phyloP scores from a whole-genome alignment of 1,140 invertebrate genomes.

The Prorops nasuta region DNA sequence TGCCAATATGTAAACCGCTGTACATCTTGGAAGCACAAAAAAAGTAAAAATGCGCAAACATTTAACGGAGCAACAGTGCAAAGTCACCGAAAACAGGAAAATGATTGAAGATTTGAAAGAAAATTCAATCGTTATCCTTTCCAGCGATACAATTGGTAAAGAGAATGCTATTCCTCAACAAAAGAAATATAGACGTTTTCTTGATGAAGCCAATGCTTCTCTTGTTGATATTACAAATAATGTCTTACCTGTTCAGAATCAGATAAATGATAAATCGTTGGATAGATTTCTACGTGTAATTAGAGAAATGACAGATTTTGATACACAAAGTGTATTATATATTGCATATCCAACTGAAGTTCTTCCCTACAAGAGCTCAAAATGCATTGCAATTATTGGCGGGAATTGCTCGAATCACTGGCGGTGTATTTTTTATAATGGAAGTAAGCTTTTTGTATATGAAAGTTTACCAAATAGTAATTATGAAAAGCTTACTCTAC shows the following conservation, averaged over 20 bases:
- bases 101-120: not conserved
- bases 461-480: too few relatives aligned
- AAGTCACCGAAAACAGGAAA: too few relatives aligned
- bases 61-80: not conserved
- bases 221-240: constrained; percentile 10
- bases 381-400: too few relatives aligned
- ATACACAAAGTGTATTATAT: too few relatives aligned
- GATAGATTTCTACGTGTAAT: constrained; percentile 2
- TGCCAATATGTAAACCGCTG: constrained; percentile 11
- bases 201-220: constrained; percentile 5
- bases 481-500: too few relatives aligned
- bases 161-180: not conserved
- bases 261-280: not conserved
- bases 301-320: constrained; percentile 7
- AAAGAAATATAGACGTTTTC: constrained; percentile 12
- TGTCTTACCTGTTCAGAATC: constrained; percentile 10
- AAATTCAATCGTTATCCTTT: not conserved
- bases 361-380: too few relatives aligned
- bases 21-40: constrained; percentile 8
- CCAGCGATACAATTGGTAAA: not conserved
- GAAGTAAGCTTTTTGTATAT: too few relatives aligned
- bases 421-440: too few relatives aligned
- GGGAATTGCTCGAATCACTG: too few relatives aligned
- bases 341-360: too few relatives aligned
- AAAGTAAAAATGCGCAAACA: not conserved